Conservation (phyloP, 2,888 invertebrate species). For the Halictus ligatus region DNA sequence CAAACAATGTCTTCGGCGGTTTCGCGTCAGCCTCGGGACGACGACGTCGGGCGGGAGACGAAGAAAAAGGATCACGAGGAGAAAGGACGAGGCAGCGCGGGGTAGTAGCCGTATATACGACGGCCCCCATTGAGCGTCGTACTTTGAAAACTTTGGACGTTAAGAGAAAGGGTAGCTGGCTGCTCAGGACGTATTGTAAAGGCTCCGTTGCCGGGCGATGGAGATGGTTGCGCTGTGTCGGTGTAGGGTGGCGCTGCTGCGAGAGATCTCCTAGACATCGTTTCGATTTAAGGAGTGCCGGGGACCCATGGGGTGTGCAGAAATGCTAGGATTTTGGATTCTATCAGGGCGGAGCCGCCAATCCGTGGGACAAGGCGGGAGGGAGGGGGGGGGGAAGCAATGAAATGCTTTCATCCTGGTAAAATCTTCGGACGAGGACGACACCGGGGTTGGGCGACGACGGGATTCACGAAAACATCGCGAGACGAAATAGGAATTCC, state of each 20-base stretch:
- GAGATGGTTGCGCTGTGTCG: constrained; percentile 59
- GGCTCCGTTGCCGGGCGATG: constrained; percentile 70
- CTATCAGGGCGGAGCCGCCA: constrained; percentile 64
- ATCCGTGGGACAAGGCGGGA: constrained; percentile 1
- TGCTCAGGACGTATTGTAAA: constrained; percentile 83
- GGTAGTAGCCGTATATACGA: constrained; percentile 72
- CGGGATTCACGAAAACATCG: constrained; percentile 60
- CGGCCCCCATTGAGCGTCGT: constrained; percentile 81
- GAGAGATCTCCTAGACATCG: constrained; percentile 73
- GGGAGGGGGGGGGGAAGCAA: constrained; percentile 33
- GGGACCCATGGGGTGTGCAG: constrained; percentile 60
- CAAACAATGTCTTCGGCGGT: constrained; percentile 64
- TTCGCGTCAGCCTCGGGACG: constrained; percentile 73
- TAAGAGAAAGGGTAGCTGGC: constrained; percentile 83
- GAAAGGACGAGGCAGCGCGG: constrained; percentile 51
- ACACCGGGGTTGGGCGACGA: constrained; percentile 24
- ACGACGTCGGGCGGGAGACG: constrained; percentile 46
- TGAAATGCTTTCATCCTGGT: constrained; percentile 62
- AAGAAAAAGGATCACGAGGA: constrained; percentile 55
- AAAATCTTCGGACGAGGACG: constrained; percentile 57
- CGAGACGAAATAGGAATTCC: constrained; percentile 59
- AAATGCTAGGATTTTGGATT: constrained; percentile 75
- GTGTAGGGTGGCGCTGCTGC: constrained; percentile 67
- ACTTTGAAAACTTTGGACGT: constrained; percentile 84
- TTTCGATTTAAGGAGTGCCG: constrained; percentile 76